Evolutionary conservation across 2,797 vertebrate genomes (phyloP).

Genomic region (Enteromius anoplus): DNA sequence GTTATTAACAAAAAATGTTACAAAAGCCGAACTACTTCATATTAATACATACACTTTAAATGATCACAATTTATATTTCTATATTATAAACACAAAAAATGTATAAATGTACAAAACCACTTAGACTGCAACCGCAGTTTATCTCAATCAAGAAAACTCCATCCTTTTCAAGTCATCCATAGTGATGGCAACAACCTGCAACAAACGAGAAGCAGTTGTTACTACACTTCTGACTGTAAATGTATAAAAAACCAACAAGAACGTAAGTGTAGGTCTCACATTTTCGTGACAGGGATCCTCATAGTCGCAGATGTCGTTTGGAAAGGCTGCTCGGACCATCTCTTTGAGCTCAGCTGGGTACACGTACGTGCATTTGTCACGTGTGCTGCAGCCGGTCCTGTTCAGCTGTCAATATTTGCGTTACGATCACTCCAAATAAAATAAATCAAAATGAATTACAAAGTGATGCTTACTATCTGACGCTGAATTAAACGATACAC

Average conservation of each 20-base stretch:
- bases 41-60: neutral
- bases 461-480: slow-evolving; percentile 68
- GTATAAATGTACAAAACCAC: neutral
- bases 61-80: neutral
- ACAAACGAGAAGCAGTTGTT: neutral
- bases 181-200: slow-evolving; percentile 58
- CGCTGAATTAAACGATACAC: slow-evolving; percentile 75
- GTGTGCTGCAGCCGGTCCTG: slow-evolving; percentile 62
- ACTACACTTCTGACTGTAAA: neutral
- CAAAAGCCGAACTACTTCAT: neutral
- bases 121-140: neutral
- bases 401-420: slow-evolving; percentile 57
- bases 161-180: slow-evolving; percentile 56
- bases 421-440: neutral
- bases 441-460: neutral
- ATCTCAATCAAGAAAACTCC: neutral
- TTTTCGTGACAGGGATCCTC: slow-evolving; percentile 70
- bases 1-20: no score
- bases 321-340: slow-evolving; percentile 71
- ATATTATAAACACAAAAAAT: neutral
- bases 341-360: slow-evolving; percentile 73
- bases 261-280: slow-evolving; percentile 53
- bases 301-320: slow-evolving; percentile 69
- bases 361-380: slow-evolving; percentile 69
- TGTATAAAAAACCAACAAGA: neutral